phyloP scores from a whole-genome alignment of 2,888 invertebrate species.

The Lasioglossum lativentre region DNA sequence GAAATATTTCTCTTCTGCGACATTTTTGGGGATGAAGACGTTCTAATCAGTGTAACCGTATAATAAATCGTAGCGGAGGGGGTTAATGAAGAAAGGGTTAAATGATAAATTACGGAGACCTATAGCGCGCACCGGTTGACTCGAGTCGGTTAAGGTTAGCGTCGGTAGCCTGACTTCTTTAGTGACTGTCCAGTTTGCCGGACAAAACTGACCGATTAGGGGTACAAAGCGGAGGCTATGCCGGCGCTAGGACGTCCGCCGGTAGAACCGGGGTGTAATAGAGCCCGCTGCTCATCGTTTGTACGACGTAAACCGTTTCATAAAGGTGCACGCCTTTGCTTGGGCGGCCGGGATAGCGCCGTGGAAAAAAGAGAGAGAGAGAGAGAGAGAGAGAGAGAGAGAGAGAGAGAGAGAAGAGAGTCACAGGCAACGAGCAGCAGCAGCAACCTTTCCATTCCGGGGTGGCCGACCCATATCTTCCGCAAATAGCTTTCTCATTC shows the following conservation, averaged over 20 bases:
- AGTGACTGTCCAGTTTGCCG: conserved; percentile 13
- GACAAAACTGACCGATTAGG: conserved; percentile 39
- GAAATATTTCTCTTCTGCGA: background rate
- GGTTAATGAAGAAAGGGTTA: background rate
- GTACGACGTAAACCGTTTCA: conserved; percentile 60
- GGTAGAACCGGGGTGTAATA: conserved; percentile 50
- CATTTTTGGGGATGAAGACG: background rate
- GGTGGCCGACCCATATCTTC: conserved; percentile 78
- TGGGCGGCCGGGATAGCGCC: conserved; percentile 42
- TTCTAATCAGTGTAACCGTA: background rate
- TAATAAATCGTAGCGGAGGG: background rate
- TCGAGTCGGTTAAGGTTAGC: background rate
- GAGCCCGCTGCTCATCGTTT: conserved; percentile 62
- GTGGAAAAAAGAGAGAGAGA: conserved; percentile 30
- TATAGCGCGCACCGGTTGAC: background rate
- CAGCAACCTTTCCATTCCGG: conserved; percentile 63
- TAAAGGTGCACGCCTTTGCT: conserved; percentile 58
- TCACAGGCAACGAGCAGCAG: background rate
- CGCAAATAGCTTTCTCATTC: conserved; percentile 73
- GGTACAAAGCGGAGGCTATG: conserved; percentile 1
- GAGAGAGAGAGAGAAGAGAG: conserved; percentile 29
- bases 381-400: conserved; percentile 32
- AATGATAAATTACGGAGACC: background rate
- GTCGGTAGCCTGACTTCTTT: background rate
- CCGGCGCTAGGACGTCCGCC: conserved; percentile 16